Evolutionary conservation across 2,888 invertebrate genomes (phyloP).

Genomic region (Scrobipalpa atriplicella): DNA sequence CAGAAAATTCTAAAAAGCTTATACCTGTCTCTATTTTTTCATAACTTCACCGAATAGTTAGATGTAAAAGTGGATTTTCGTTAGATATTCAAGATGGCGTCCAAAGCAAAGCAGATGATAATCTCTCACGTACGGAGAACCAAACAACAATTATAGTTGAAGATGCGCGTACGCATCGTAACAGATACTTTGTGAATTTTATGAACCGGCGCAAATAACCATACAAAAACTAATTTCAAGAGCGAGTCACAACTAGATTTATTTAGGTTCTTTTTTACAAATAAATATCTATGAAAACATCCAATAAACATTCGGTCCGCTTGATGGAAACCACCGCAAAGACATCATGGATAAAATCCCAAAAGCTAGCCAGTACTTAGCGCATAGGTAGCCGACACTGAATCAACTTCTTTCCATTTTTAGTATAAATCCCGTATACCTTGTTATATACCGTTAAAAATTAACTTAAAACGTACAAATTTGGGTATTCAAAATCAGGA

Average conservation of each 20-base stretch:
- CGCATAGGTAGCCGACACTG: no score
- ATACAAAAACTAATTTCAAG: background rate
- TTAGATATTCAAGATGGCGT: background rate
- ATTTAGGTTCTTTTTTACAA: background rate
- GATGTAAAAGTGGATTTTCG: conserved; percentile 5
- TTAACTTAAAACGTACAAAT: no score
- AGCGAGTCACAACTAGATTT: background rate
- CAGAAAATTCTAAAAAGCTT: no score
- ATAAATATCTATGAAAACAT: background rate
- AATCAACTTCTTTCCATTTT: no score
- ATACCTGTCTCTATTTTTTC: background rate
- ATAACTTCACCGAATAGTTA: background rate
- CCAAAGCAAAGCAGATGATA: background rate
- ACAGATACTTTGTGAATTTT: conserved; percentile 9
- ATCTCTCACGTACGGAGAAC: conserved; percentile 16
- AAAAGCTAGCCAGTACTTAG: no score
- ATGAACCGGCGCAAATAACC: conserved; percentile 8
- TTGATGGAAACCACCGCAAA: no score
- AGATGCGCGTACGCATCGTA: conserved; percentile 2
- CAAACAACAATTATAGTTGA: conserved; percentile 17
- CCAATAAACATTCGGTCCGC: no score
- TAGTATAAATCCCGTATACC: no score
- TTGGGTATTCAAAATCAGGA: no score
- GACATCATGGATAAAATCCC: no score
- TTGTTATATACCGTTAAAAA: no score